These are phyloP conservation scores for Rhopilema esculentum DNA, from an alignment of 30 jellyfish, hydroid and myxozoan genomes.

Conservation along the genomic window DNA sequence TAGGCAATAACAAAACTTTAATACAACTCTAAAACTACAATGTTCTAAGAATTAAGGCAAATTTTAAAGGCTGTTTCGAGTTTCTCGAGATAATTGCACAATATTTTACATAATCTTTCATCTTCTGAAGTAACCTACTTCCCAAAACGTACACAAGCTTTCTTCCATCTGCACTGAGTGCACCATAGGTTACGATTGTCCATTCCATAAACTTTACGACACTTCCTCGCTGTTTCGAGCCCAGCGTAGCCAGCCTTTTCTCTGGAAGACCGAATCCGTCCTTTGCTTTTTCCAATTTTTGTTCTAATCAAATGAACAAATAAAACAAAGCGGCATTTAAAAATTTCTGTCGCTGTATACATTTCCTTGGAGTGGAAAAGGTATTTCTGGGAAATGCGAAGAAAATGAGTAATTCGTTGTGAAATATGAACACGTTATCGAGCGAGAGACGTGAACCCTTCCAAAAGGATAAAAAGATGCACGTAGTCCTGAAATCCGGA, in stretches of 20 bases:
- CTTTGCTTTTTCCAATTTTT: slow-evolving; percentile 23
- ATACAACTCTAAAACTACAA: background rate
- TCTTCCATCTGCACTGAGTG: slow-evolving; percentile 92
- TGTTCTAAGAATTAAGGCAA: background rate
- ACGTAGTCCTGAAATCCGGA: too few species aligned
- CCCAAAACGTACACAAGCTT: slow-evolving; percentile 88
- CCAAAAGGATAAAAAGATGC: too few species aligned
- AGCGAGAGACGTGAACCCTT: too few species aligned
- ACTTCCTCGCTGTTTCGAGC: slow-evolving; percentile 55
- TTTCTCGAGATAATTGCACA: slow-evolving; percentile 19
- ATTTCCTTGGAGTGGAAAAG: too few species aligned
- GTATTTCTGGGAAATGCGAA: too few species aligned
- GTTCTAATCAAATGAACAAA: slow-evolving; percentile 1
- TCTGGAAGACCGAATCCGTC: slow-evolving; percentile 46
- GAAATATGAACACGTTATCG: too few species aligned
- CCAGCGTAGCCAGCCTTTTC: slow-evolving; percentile 37
- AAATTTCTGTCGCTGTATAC: background rate
- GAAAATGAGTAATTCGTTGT: too few species aligned
- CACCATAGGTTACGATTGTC: slow-evolving; percentile 84
- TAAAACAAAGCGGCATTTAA: background rate
- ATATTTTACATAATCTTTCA: background rate
- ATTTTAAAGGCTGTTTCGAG: background rate
- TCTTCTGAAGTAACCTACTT: background rate
- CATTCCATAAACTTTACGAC: slow-evolving; percentile 94
- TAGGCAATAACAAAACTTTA: background rate